These are phyloP conservation scores for Dasypus novemcinctus DNA, from an alignment of 2,113 vertebrate species.

Conservation along the genomic window DNA sequence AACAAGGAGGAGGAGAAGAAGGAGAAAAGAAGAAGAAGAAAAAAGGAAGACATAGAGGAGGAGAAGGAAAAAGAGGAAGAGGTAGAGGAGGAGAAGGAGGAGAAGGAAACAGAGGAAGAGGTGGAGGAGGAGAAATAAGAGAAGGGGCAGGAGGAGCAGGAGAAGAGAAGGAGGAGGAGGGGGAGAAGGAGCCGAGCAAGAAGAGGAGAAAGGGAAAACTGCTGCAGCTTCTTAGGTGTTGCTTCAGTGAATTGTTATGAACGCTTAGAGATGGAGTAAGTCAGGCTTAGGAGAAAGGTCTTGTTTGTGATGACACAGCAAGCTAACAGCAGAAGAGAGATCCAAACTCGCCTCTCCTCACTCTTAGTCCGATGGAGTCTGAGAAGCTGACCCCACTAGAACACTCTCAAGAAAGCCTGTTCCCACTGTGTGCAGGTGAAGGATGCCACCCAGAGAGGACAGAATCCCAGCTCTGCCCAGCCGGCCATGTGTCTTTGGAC, in stretches of 20 bases:
- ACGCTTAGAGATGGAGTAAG: background rate
- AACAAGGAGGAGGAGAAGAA: accelerated
- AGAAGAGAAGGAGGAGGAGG: background rate
- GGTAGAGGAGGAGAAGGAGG: accelerated
- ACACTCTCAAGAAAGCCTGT: background rate
- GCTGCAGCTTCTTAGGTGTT: background rate
- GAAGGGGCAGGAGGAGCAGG: background rate
- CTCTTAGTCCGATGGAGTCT: background rate
- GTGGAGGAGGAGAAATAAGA: background rate
- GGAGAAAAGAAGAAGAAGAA: no score
- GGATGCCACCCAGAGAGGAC: accelerated
- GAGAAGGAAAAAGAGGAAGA: no score
- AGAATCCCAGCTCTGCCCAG: background rate
- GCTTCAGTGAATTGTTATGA: background rate
- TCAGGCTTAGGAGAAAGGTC: background rate
- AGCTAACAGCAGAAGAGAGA: background rate
- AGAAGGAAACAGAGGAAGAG: no score
- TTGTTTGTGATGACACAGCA: background rate
- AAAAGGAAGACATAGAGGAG: accelerated
- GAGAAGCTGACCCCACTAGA: background rate
- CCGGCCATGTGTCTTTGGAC: background rate
- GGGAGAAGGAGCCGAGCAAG: background rate
- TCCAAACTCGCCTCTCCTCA: background rate
- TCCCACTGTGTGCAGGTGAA: background rate
- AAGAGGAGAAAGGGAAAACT: no score